Conservation (phyloP, 2,113 vertebrate genomes). For the Anoplopoma fimbria region DNA sequence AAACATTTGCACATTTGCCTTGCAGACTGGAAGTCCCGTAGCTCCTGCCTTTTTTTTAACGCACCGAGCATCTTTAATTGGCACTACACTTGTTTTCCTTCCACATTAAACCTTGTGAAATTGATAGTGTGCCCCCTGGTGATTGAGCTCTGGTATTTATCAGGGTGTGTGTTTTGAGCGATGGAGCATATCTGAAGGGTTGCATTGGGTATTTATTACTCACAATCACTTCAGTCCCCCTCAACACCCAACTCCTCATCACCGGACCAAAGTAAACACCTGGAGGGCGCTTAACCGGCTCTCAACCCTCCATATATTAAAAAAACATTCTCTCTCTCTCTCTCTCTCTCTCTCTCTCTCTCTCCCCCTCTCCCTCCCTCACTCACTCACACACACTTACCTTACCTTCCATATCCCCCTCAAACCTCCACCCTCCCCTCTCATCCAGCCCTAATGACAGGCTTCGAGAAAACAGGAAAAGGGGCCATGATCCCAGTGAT, state of each 20-base stretch:
- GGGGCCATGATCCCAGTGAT: conserved; percentile 73
- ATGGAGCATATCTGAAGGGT: conserved; percentile 4
- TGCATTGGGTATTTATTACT: conserved; percentile 5
- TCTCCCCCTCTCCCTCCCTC: not conserved
- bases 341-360: too few relatives aligned
- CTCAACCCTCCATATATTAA: conserved; percentile 48
- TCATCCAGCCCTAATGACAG: conserved; percentile 74
- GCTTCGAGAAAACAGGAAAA: conserved; percentile 75
- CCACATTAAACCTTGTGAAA: conserved; percentile 24
- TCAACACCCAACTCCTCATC: conserved; percentile 27
- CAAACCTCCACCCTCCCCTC: conserved; percentile 7
- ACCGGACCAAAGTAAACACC: conserved; percentile 64
- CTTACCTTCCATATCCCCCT: conserved; percentile 35
- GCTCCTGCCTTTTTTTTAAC: conserved; percentile 1
- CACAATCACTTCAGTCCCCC: conserved; percentile 11
- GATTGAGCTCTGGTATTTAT: not conserved
- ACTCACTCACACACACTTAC: conserved; percentile 1
- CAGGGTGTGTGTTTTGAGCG: not conserved
- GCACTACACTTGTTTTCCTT: conserved; percentile 22
- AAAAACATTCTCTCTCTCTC: conserved; percentile 22
- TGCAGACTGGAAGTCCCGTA: conserved; percentile 34
- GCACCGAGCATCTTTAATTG: conserved; percentile 46
- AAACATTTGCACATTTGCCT: conserved; percentile 46
- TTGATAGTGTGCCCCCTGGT: conserved; percentile 59
- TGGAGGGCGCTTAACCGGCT: conserved; percentile 35